Base-by-base conservation (phyloP, 2,797 vertebrate species). In the Tarsius wallacei region DNA sequence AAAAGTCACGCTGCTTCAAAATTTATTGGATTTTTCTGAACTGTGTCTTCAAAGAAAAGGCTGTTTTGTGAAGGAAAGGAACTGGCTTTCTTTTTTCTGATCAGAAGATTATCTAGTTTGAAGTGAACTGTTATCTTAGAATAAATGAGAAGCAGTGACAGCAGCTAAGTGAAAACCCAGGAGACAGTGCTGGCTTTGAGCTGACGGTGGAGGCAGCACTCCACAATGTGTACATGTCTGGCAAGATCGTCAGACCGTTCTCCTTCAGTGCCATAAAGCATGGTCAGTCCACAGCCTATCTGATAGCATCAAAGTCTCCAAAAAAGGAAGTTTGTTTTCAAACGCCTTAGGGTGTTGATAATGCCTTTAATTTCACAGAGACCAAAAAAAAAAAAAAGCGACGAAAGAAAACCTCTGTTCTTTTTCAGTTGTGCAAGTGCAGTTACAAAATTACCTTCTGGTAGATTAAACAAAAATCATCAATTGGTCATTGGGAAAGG, bases 121-220 rank as follows among this genome's bases (percentile, higher is more conserved):
- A 96, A 98, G 97, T 95, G 94, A 96, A 96, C 94, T 94, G 80
- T 93, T 97, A 95, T 93, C 92, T 90, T 90, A 95, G 76, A 97
- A 95, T 97, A 97, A 97, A 97, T 91, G 87, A 97, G 83, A 96
- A 97, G 80, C 80, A 76, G 93, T 93, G 74, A 91, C 17, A 96
- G 80, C 90, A 93, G 59, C 90, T 96, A 76, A 97, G 93, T 85
- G 92, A 78, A 98, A 97, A 89, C 95, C 90, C 96, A 63, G 85
- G 91, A 97, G 97, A 97, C 16, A 11, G 53, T 26, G 36, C 51
- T 97, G 70, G 47, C 96, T 97, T 97, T 98, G 97, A 97, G 97
- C 93, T 86, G 73, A 57, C 94, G 88, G 73, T 73, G 73, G 57
- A 90, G 70, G 36, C 57, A 61, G 85, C 78, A 63, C 92, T 55